Base-by-base conservation (phyloP, 1,140 invertebrate species). In the silkworm (Bombyx mori) region DNA sequence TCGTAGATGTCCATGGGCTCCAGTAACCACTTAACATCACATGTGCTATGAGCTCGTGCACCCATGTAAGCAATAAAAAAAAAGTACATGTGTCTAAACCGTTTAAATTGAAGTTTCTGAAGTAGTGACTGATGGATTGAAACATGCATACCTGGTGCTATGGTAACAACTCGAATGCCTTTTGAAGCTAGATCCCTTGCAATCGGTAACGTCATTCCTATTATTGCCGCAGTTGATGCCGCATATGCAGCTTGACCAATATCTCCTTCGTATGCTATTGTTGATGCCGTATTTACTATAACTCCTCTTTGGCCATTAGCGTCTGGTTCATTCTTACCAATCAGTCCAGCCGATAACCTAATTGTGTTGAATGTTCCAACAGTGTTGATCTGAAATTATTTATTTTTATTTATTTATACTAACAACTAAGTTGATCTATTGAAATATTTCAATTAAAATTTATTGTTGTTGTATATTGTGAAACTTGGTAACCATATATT, bases 181-280 rank as follows among this genome's bases (percentile, higher is more conserved):
- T 94, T 88, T 22, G 88, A 79, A 26, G 94, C 89, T 6, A 99
- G 88, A 86, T 99, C 98, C 64, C 98, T 91, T 6, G 98, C 97
- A 54, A 99, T 89, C 2, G 98, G 97, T 52, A 99, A 84, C 1
- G 98, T 99, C 96, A 99, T 98, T 26, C 93, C 92, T 10, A 94
- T 94, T 52, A 99, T 92, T 0, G 91, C 97, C 2, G 93, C 97
- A 79, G 97, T 98, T 58, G 95, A 96, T 6, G 97, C 97, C 0
- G 96, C 90, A 77, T 97, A 98, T 1, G 95, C 97, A 2, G 92
- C 95, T 83, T 99, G 98, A 0, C 98, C 99, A 51, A 95, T 95
- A 89, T 99, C 97, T 8, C 98, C 99, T 63, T 99, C 98, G 82
- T 90, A 99, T 8, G 98, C 98, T 53, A 98, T 97, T 50, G 98